phyloP scores from a whole-genome alignment of 2,797 vertebrate species.

The Typhlichthys eigenmanni region DNA sequence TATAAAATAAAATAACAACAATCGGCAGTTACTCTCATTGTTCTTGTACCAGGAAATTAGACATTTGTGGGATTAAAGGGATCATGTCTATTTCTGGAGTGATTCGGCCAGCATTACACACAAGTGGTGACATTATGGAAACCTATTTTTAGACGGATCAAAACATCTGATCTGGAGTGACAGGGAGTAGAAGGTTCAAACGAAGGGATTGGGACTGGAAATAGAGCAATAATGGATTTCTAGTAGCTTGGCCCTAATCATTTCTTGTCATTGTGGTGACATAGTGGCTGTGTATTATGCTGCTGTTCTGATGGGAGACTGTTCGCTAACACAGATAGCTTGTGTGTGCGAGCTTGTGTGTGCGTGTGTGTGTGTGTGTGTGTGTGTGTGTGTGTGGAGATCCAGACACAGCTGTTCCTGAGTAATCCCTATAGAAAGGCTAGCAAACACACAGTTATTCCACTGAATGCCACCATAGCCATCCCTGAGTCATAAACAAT shows the following conservation, averaged over 20 bases:
- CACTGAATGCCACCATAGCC: slow-evolving; percentile 21
- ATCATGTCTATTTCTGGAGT: slow-evolving; percentile 41
- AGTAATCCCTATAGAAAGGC: slow-evolving; percentile 27
- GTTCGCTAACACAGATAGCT: not conserved
- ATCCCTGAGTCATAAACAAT: slow-evolving; percentile 8
- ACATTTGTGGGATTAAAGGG: slow-evolving; percentile 48
- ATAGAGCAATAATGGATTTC: slow-evolving; percentile 9
- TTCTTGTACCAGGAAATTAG: slow-evolving; percentile 44
- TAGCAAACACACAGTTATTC: slow-evolving; percentile 24
- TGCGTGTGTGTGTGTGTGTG: slow-evolving; percentile 21
- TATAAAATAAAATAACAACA: too few relatives aligned
- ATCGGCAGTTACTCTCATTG: slow-evolving; percentile 31
- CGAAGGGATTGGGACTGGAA: slow-evolving; percentile 26
- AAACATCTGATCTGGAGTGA: slow-evolving; percentile 18
- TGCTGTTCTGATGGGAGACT: slow-evolving; percentile 41
- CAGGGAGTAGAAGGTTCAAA: not conserved
- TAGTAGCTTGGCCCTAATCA: not conserved
- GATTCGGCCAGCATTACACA: slow-evolving; percentile 18
- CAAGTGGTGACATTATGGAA: slow-evolving; percentile 3
- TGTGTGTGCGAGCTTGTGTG: not conserved
- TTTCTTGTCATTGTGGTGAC: slow-evolving; percentile 8
- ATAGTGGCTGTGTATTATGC: slow-evolving; percentile 22
- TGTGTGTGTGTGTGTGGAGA: slow-evolving; percentile 27
- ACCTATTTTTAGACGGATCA: slow-evolving; percentile 44
- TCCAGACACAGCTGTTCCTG: slow-evolving; percentile 19